Percentiles rank a stretch among this genome's conserved stretches.
These are phyloP conservation scores for Mechanitis messenoides DNA, from an alignment of 2,888 invertebrate species.

Conservation along the genomic window DNA sequence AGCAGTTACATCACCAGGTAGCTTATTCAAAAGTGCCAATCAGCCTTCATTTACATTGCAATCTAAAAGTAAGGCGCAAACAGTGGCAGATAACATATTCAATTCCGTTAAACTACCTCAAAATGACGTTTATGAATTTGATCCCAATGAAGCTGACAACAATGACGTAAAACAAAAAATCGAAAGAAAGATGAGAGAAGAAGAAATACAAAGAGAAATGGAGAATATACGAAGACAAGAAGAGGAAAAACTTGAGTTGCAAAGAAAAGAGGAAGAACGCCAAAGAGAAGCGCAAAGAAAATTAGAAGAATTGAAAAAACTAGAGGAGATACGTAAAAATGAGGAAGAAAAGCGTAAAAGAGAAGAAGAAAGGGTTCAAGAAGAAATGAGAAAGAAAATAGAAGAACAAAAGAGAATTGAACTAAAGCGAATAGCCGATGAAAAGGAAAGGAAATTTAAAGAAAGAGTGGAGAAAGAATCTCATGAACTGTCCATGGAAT, in stretches of 20 bases:
- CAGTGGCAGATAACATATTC: constrained; percentile 57
- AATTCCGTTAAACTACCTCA: constrained; percentile 43
- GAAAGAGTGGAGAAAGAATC: constrained; percentile 60
- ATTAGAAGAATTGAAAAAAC: constrained; percentile 35
- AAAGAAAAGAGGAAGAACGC: constrained; percentile 30
- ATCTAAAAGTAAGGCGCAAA: constrained; percentile 56
- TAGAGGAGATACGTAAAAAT: constrained; percentile 35
- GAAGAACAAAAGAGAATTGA: constrained; percentile 52
- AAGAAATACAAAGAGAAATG: constrained; percentile 18
- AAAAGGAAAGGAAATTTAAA: constrained; percentile 50
- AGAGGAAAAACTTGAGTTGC: constrained; percentile 32
- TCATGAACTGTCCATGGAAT: constrained; percentile 46
- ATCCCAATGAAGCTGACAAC: constrained; percentile 41
- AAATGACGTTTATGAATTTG: constrained; percentile 52
- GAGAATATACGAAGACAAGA: constrained; percentile 18
- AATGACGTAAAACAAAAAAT: constrained; percentile 37
- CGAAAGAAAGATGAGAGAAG: constrained; percentile 35
- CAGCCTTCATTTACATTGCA: constrained; percentile 43
- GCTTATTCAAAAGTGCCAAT: constrained; percentile 57
- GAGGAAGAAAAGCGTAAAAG: constrained; percentile 35
- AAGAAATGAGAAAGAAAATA: constrained; percentile 50
- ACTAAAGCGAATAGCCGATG: constrained; percentile 51
- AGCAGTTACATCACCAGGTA: constrained; percentile 50
- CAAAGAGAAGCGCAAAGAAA: constrained; percentile 26
- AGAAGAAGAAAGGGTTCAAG: constrained; percentile 40